phyloP scores from a whole-genome alignment of 2,113 vertebrate genomes.

The Danionella cerebrum region DNA sequence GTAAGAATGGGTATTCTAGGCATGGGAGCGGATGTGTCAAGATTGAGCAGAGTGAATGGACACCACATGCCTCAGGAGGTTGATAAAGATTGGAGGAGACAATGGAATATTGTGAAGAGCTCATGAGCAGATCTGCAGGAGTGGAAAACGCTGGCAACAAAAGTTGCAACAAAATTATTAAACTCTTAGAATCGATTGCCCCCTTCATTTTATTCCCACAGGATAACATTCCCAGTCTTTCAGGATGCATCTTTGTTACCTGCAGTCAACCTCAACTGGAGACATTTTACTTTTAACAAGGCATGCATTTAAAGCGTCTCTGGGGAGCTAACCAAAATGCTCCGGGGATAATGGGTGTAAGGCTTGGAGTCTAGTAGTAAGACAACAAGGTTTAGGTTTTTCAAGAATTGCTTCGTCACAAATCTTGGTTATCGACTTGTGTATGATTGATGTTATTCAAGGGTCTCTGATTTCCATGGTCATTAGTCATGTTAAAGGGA shows the following conservation, averaged over 20 bases:
- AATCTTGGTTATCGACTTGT: too few relatives aligned
- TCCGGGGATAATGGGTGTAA: too few relatives aligned
- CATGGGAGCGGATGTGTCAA: conserved; percentile 8
- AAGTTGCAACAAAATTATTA: background rate
- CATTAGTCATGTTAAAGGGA: too few relatives aligned
- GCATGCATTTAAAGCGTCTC: too few relatives aligned
- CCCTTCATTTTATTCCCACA: background rate
- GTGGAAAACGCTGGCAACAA: background rate
- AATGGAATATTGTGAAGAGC: conserved; percentile 19
- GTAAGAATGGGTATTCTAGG: conserved; percentile 8
- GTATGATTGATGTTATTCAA: too few relatives aligned
- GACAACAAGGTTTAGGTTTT: too few relatives aligned
- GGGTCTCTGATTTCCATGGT: too few relatives aligned
- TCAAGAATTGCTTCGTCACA: too few relatives aligned
- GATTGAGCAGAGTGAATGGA: background rate
- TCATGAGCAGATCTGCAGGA: background rate
- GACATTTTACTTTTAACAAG: too few relatives aligned
- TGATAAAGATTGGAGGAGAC: conserved; percentile 23
- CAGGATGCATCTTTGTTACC: background rate
- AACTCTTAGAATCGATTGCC: background rate
- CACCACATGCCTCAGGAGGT: background rate
- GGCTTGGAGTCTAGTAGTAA: too few relatives aligned
- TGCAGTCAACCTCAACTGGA: too few relatives aligned
- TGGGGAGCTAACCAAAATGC: too few relatives aligned
- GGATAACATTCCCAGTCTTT: background rate